These are phyloP conservation scores for Benitochromis conjunctus DNA, from an alignment of 2,113 vertebrate genomes.

Conservation along the genomic window DNA sequence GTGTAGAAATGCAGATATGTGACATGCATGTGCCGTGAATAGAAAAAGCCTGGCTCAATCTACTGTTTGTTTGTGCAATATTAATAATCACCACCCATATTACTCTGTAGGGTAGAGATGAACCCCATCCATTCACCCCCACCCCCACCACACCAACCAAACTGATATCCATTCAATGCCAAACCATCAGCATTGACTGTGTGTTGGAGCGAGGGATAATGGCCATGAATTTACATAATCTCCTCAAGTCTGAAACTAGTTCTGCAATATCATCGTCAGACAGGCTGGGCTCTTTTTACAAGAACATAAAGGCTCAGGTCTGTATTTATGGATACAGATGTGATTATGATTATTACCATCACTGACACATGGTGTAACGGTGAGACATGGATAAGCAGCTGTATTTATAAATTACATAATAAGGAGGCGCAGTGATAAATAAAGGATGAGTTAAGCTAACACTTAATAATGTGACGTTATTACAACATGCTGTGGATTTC, in stretches of 20 bases:
- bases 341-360: background rate
- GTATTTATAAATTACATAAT: no score
- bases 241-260: background rate
- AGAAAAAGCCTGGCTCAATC: background rate
- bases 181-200: background rate
- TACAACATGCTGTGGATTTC: background rate
- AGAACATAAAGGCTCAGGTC: no score
- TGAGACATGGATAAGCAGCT: background rate
- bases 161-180: background rate
- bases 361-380: background rate
- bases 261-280: rapidly evolving
- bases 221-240: background rate
- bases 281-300: background rate
- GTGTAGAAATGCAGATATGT: background rate
- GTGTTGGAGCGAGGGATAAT: background rate
- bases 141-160: background rate
- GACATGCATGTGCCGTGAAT: background rate
- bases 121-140: background rate
- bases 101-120: background rate
- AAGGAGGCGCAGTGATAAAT: background rate
- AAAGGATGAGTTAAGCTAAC: background rate
- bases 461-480: background rate
- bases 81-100: background rate
- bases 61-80: background rate
- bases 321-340: background rate